Evolutionary conservation across 2,888 invertebrate species (phyloP).

Genomic region (Trachelus stipa): DNA sequence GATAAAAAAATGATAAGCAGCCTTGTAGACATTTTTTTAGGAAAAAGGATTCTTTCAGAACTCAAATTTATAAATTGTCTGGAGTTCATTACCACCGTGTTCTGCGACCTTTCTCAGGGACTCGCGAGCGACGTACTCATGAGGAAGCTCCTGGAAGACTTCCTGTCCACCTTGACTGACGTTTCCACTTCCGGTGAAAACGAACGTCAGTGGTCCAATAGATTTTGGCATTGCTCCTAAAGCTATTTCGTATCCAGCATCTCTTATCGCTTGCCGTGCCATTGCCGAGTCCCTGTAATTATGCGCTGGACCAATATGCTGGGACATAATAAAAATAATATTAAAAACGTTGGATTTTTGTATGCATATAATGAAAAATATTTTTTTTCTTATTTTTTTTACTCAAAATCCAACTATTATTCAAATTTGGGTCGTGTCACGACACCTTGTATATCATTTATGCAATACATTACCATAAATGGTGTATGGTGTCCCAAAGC

Average conservation of each 20-base stretch:
- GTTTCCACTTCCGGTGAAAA: slow-evolving; percentile 98
- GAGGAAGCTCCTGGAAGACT: slow-evolving; percentile 95
- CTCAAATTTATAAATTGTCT: background rate
- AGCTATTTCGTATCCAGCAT: slow-evolving; percentile 99
- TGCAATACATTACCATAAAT: slow-evolving; percentile 83
- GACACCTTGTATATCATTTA: background rate
- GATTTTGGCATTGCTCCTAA: slow-evolving; percentile 96
- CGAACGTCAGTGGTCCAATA: slow-evolving; percentile 95
- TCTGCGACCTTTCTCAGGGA: slow-evolving; percentile 95
- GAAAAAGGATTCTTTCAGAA: too few species aligned
- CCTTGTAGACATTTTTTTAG: background rate
- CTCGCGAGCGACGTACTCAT: slow-evolving; percentile 97
- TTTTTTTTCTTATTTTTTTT: background rate
- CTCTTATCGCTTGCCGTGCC: slow-evolving; percentile 96
- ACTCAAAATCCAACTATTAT: background rate
- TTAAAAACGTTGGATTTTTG: too few species aligned
- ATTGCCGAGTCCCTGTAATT: slow-evolving; percentile 98
- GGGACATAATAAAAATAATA: slow-evolving; percentile 35
- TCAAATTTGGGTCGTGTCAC: background rate
- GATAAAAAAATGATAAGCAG: slow-evolving; percentile 22
- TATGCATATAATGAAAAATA: background rate
- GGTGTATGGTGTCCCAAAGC: slow-evolving; percentile 99
- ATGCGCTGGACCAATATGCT: slow-evolving; percentile 98
- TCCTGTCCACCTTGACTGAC: slow-evolving; percentile 91
- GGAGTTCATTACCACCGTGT: slow-evolving; percentile 82